Conservation (phyloP, 2,113 vertebrate species). For the Eulemur macaco region DNA sequence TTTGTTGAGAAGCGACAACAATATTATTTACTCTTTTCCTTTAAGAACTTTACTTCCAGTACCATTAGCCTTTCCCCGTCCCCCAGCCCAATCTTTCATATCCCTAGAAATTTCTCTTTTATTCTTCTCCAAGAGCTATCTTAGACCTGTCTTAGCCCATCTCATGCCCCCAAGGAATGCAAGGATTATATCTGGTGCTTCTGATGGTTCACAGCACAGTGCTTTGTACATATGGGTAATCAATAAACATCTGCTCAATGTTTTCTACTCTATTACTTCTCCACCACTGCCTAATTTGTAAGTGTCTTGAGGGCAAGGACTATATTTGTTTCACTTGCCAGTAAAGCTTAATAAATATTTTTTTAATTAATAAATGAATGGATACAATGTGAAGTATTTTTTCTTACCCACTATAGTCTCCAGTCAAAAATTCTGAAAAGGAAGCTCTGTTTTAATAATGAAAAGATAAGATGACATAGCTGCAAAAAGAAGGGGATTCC, state of each 20-base stretch:
- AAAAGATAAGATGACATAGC: conserved; percentile 98
- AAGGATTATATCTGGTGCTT: background rate
- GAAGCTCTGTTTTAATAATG: conserved; percentile 96
- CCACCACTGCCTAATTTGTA: background rate
- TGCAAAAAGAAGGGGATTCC: conserved; percentile 84
- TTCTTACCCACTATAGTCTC: conserved; percentile 88
- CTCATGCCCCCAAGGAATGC: background rate
- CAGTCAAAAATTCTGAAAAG: conserved; percentile 88
- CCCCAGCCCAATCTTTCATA: background rate
- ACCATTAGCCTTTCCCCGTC: background rate
- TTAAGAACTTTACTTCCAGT: background rate
- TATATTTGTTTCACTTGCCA: conserved; percentile 9
- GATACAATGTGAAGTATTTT: background rate
- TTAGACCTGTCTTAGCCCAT: background rate
- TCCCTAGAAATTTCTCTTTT: background rate
- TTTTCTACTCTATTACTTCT: background rate
- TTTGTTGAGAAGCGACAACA: background rate
- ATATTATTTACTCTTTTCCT: background rate
- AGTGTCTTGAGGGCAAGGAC: background rate
- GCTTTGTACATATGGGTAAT: background rate
- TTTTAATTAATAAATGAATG: conserved; percentile 12
- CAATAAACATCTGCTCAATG: background rate
- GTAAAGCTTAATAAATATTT: background rate
- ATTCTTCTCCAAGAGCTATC: background rate
- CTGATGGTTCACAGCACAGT: background rate